Conservation (phyloP, 2,797 vertebrate species). For the Characodon lateralis region DNA sequence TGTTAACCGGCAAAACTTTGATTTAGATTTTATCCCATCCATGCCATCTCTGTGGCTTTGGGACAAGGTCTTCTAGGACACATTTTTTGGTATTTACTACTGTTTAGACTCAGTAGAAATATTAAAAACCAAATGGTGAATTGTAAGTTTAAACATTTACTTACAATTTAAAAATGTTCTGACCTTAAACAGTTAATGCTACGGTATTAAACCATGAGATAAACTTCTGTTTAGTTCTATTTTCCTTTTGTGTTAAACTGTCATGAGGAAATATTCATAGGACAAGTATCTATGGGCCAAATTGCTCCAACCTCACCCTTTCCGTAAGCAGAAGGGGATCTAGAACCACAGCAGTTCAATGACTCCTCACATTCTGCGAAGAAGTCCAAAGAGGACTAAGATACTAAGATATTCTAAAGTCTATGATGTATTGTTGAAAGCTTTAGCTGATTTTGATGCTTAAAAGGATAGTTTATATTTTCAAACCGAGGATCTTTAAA, state of each 20-base stretch:
- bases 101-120: background rate
- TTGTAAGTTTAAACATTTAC: background rate
- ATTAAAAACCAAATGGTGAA: background rate
- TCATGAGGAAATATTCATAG: background rate
- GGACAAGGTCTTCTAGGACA: background rate
- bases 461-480: too few species aligned
- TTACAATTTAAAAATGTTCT: background rate
- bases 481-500: too few species aligned
- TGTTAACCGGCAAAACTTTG: slow-evolving; percentile 24
- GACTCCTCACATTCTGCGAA: too few species aligned
- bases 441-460: too few species aligned
- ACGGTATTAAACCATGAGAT: background rate
- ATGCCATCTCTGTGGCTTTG: background rate
- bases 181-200: background rate
- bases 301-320: too few species aligned
- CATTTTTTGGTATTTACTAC: background rate
- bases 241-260: background rate
- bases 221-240: background rate
- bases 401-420: too few species aligned
- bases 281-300: background rate
- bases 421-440: too few species aligned
- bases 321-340: too few species aligned
- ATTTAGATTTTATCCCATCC: slow-evolving; percentile 23
- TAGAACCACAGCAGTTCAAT: too few species aligned
- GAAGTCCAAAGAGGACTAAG: too few species aligned